Base-by-base conservation (phyloP, 2,888 invertebrate species). In the Sarcophaga carnaria region DNA sequence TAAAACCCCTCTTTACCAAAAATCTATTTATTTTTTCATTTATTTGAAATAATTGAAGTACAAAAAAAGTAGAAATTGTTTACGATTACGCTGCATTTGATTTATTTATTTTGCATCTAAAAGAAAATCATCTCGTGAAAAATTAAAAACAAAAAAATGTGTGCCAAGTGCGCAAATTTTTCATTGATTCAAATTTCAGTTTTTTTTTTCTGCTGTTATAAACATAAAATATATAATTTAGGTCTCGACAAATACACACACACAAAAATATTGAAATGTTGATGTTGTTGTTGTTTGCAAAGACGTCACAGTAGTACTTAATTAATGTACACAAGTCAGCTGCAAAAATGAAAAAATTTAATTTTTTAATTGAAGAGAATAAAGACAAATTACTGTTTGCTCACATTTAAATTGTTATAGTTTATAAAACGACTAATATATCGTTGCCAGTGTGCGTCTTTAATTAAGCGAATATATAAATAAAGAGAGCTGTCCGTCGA, bases 401-500 rank as follows among this genome's bases (percentile, higher is more conserved):
- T 37, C 20, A 27, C 17, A 54, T 17, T 17, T 69, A 4, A 59
- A 22, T 14, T 17, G 5, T 75, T 62, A 45, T 17, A 14, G 22
- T 63, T 37, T 62, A 74, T 82, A 37, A 10, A 37, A 37, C 37
- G 10, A 37, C 37, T 37, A 37, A 37, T 37, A 37, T 2, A 37
- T 37, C 37, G 37, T 37, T 37, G 37, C 10, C 10, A 37, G 37
- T 10, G 80, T 77, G 37, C 37, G 80, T 77, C n/a, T 66, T 62
- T 27, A 85, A 78, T 74, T 76, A 37, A 37, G 89, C 93, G 93
- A 92, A 92, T 93, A 92, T 91, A 96, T 95, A 96, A 96, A 97
- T 97, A 96, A 98, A 98, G 98, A 98, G 98, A 98, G 98, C 98
- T 98, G 97, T 98, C 98, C 98, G 98, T 98, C 97, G 98, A 98